Conservation (phyloP, 2,113 vertebrate genomes). For the Ovis aries region ARS-UI_Ramb_v3.0 NC_056069.1:71107001-71107500, state of each 20-base stretch:
- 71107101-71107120: accelerated
- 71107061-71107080: no score
- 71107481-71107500: accelerated
- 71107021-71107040: not conserved
- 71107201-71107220: not conserved
- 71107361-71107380: not conserved
- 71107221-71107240: accelerated
- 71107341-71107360: not conserved
- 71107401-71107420: not conserved
- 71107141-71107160: not conserved
- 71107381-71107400: not conserved
- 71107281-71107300: not conserved
- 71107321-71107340: accelerated
- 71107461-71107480: not conserved
- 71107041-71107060: accelerated
- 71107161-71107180: not conserved
- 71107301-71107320: not conserved
- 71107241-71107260: no score
- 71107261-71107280: not conserved
- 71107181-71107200: not conserved
- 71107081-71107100: no score
- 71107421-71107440: accelerated
- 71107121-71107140: accelerated
- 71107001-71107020: accelerated
- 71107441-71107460: not conserved